Evolutionary conservation across 2,113 vertebrate species (phyloP).

Genomic region (Thunnus thynnus): DNA sequence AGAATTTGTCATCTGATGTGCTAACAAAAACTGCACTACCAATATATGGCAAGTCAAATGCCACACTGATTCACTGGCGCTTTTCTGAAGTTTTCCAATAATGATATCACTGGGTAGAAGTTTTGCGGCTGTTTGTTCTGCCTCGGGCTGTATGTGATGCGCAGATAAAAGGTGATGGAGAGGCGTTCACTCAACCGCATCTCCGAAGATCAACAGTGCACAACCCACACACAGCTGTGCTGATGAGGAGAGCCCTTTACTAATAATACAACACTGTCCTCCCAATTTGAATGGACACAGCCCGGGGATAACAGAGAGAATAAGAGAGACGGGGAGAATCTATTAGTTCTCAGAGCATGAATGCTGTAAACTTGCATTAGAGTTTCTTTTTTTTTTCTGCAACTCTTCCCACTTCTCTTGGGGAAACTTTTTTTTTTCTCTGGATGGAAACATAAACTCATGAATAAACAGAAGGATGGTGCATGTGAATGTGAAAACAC

Average conservation of each 20-base stretch:
- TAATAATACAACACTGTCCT: conserved; percentile 41
- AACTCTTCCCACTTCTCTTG: conserved; percentile 30
- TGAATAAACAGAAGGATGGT: conserved; percentile 62
- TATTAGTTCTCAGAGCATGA: conserved; percentile 16
- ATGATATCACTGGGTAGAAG: conserved; percentile 48
- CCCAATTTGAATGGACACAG: conserved; percentile 40
- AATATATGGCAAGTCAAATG: conserved; percentile 56
- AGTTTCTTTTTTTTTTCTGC: conserved; percentile 4
- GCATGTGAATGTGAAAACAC: conserved; percentile 63
- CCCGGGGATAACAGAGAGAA: conserved; percentile 22
- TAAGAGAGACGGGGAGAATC: not conserved
- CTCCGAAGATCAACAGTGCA: conserved; percentile 43
- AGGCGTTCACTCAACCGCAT: conserved; percentile 51
- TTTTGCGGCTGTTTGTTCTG: conserved; percentile 55
- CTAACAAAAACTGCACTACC: conserved; percentile 26
- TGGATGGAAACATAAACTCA: conserved; percentile 59
- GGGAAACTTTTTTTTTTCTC: conserved; percentile 38
- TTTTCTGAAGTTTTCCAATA: conserved; percentile 53
- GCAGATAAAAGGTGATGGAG: conserved; percentile 66
- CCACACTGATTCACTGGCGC: conserved; percentile 52
- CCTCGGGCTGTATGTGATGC: conserved; percentile 63
- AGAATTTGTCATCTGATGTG: conserved; percentile 56
- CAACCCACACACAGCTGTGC: conserved; percentile 68
- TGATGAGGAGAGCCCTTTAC: conserved; percentile 54
- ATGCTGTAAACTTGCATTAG: conserved; percentile 3